Conservation (phyloP, 2,888 invertebrate genomes). For the Eupithecia exiguata region DNA sequence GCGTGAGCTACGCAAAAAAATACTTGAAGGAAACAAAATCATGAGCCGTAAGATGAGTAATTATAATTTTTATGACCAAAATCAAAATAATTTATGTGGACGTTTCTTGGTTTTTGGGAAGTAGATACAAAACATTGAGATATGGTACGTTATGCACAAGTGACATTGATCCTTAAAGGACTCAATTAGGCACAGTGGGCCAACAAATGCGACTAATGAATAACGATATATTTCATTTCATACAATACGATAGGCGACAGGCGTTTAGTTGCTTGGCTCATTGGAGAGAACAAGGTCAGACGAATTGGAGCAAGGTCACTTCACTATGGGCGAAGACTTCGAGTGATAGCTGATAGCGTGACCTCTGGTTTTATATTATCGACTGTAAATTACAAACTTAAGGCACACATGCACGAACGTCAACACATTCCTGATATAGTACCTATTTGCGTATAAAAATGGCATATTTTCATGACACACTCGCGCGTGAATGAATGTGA, state of each 20-base stretch:
- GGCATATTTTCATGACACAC: slow-evolving; percentile 28
- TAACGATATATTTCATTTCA: slow-evolving; percentile 50
- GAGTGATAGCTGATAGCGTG: slow-evolving; percentile 81
- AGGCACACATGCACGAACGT: slow-evolving; percentile 35
- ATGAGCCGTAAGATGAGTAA: slow-evolving; percentile 39
- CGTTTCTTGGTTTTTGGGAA: slow-evolving; percentile 34
- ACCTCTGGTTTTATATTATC: slow-evolving; percentile 72
- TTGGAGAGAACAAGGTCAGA: slow-evolving; percentile 72
- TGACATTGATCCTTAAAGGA: slow-evolving; percentile 61
- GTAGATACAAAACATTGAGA: slow-evolving; percentile 28
- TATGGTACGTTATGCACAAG: slow-evolving; percentile 31
- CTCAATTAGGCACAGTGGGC: slow-evolving; percentile 69
- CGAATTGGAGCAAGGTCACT: slow-evolving; percentile 78
- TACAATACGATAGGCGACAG: slow-evolving; percentile 59
- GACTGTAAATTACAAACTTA: slow-evolving; percentile 58
- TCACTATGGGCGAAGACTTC: slow-evolving; percentile 63
- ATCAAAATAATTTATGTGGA: slow-evolving; percentile 12
- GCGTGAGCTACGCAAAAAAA: slow-evolving; percentile 12
- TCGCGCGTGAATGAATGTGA: slow-evolving; percentile 32
- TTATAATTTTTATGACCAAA: slow-evolving; percentile 34
- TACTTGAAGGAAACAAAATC: slow-evolving; percentile 32
- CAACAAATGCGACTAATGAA: slow-evolving; percentile 66
- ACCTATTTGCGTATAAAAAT: slow-evolving; percentile 28
- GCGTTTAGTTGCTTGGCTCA: slow-evolving; percentile 58
- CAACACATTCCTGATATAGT: slow-evolving; percentile 26